Evolutionary conservation across 2,888 invertebrate genomes (phyloP), one percentile per base, ranked within the genome.

Genomic region (Phorcus lineatus): DNA sequence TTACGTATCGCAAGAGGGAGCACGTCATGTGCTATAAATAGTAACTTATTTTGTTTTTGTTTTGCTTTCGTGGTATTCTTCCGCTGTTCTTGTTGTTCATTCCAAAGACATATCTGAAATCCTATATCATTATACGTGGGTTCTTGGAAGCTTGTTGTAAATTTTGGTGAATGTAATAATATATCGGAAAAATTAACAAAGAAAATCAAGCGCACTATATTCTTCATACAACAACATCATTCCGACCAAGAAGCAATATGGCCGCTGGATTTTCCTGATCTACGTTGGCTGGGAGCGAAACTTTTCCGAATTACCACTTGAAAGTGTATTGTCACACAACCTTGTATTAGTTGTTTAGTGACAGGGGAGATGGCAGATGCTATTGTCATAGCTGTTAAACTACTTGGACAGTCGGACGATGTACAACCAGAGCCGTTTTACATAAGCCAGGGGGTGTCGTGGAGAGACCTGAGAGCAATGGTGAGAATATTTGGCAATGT

Each of bases 401-500:
- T 84, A 24, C 77, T 77, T 17, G 82, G 80, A 53, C 78, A 67
- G 31, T 55, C 31, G 9, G 82, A 82, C 55, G 53, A 77, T 67
- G 83, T 81, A 6, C 85, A 85, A 36, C 85, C 83, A n/a, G 85
- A 83, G 24, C 85, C 85, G 24, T 75, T 83, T 52, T 80, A 47
- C 22, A 55, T 81, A 19, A 76, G 36, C 13, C 17, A 40, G 28
- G 55, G 47, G 6, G 53, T 79, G 22, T 55, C 76, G 36, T 81
- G 81, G 81, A 52, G 55, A 55, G 75, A 79, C 31, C 66, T 81
- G 19, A 57, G 79, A 75, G 79, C 79, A n/a, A 77, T 81, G 81
- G 81, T 81, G 66, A 77, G 79, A 66, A 16, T 16, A 36, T 28
- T 53, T 40, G n/a, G 47, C 47, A 47, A 47, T 47, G 54, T 28